These are phyloP conservation scores for Drosophila varians DNA, from an alignment of 1,140 invertebrate genomes.

Conservation along the genomic window DNA sequence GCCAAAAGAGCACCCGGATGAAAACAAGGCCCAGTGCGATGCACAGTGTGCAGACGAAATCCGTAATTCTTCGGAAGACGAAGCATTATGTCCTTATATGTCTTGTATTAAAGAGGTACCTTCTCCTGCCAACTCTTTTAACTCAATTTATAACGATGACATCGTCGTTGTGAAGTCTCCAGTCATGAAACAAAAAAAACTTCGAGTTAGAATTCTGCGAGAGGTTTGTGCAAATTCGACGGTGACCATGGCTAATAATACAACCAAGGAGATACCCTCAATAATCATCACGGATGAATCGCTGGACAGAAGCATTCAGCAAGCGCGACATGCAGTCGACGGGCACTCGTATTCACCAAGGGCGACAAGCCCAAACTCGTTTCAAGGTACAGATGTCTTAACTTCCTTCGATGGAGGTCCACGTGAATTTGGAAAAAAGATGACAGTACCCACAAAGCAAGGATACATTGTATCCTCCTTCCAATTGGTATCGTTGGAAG, in stretches of 20 bases:
- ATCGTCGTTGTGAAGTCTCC: not conserved
- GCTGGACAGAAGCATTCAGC: not conserved
- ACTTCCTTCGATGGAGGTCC: not conserved
- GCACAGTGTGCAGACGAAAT: not conserved
- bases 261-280: not conserved
- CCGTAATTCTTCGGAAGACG: not conserved
- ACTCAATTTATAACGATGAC: not conserved
- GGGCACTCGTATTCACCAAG: not conserved
- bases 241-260: not conserved
- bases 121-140: not conserved
- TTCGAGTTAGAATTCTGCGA: not conserved
- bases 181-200: not conserved
- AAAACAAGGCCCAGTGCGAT: no score
- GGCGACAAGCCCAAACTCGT: not conserved
- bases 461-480: not conserved
- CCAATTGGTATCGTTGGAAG: not conserved
- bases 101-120: not conserved
- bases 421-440: not conserved
- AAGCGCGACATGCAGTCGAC: not conserved
- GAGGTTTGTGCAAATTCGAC: not conserved
- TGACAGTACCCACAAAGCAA: not conserved
- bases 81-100: not conserved
- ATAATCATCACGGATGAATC: not conserved
- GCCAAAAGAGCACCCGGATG: no score
- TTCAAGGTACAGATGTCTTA: not conserved